Conservation (phyloP, 35 echinoderm and acorn worm species). For the Anneissia japonica region DNA sequence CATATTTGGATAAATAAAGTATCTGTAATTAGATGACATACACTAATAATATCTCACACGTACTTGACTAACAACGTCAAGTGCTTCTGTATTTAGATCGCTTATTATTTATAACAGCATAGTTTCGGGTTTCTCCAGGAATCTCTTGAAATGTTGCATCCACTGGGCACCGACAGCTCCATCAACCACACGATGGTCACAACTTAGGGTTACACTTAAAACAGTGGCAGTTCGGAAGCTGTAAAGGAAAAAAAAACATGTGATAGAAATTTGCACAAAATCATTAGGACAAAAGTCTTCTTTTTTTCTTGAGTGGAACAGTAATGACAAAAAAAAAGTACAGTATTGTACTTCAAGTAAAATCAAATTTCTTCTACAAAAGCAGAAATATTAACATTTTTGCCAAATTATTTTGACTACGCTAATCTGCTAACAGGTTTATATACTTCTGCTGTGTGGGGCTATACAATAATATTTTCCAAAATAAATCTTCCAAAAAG, state of each 20-base stretch:
- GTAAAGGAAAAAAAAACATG: constrained; percentile 15
- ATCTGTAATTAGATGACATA: neutral
- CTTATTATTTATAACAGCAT: constrained; percentile 65
- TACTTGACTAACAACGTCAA: neutral
- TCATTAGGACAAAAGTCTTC: neutral
- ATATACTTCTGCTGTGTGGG: no score
- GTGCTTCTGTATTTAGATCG: neutral
- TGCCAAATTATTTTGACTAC: no score
- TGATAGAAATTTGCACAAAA: neutral
- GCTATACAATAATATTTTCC: no score
- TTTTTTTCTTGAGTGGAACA: neutral
- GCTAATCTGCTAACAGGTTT: no score
- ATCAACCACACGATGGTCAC: constrained; percentile 85
- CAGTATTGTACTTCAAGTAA: neutral
- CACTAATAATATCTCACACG: neutral
- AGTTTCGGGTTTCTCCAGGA: constrained; percentile 69
- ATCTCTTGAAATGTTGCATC: constrained; percentile 91
- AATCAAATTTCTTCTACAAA: neutral
- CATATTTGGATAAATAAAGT: neutral
- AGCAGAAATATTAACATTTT: no score
- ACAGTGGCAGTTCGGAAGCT: constrained; percentile 63
- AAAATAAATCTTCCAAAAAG: no score
- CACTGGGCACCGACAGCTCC: constrained; percentile 94
- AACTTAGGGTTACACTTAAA: constrained; percentile 77
- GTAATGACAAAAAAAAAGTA: neutral